Percentiles rank a stretch among this genome's conserved stretches.
These are phyloP conservation scores for Synergus umbraculus DNA, from an alignment of 2,888 invertebrate genomes.

Conservation along the genomic window DNA sequence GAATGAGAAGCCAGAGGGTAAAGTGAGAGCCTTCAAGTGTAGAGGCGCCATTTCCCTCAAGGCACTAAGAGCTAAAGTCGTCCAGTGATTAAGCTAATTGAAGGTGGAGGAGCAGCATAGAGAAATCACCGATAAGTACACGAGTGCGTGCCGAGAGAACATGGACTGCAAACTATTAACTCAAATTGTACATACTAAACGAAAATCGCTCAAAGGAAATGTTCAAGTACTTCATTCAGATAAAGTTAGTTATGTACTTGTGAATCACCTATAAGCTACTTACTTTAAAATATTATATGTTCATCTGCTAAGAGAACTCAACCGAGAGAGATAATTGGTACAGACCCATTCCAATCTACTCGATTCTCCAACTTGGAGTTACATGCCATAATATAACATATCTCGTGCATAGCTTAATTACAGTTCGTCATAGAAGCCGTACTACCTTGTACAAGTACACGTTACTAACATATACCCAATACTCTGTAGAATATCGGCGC, in stretches of 20 bases:
- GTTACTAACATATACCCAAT: slow-evolving; percentile 55
- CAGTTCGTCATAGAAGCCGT: slow-evolving; percentile 55
- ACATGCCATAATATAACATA: slow-evolving; percentile 51
- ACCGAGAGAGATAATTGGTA: not conserved
- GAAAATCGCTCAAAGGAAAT: not conserved
- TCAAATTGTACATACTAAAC: not conserved
- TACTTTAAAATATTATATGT: not conserved
- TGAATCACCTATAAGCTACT: not conserved
- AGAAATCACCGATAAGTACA: slow-evolving; percentile 1
- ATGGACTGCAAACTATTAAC: not conserved
- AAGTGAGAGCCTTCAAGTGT: slow-evolving; percentile 6
- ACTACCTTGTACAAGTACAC: slow-evolving; percentile 48
- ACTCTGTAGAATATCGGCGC: slow-evolving; percentile 49
- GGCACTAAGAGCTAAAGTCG: slow-evolving; percentile 61
- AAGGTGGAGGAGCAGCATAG: slow-evolving; percentile 44
- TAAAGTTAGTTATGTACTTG: too few relatives aligned
- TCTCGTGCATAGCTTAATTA: slow-evolving; percentile 54
- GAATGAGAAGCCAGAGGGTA: slow-evolving; percentile 56
- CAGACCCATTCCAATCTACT: not conserved
- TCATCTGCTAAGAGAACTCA: not conserved
- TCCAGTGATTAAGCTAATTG: slow-evolving; percentile 68
- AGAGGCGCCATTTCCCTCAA: slow-evolving; percentile 51
- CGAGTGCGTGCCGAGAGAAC: not conserved
- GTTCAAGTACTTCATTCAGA: too few relatives aligned
- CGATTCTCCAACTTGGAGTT: not conserved